Base-by-base conservation (phyloP, 2,113 vertebrate genomes). In the Barnardius zonarius region DNA sequence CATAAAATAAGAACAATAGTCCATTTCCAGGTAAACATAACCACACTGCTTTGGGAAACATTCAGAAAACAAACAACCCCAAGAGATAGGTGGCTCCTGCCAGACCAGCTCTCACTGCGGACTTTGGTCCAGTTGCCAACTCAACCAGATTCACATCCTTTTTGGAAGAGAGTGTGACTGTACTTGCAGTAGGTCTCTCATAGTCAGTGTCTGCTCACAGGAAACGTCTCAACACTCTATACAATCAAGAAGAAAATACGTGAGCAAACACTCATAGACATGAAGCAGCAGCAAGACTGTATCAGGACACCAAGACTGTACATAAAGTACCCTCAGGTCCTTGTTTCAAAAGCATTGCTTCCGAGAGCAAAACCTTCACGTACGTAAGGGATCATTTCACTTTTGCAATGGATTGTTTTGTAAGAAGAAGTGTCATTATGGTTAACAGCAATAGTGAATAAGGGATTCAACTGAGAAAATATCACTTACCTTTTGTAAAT, bases 91-190 rank as follows among this genome's bases (percentile, higher is more conserved):
- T 11, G 62, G 13, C 90, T 68, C 57, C 66, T 37, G 64, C 13
- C 8, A 80, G 72, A 73, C 44, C 52, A 64, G 44, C 77, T 43
- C 13, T 59, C 35, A 15, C 28, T 11, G 39, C 4, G 27, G 69
- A 55, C 92, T 88, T 88, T 17, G 73, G 11, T 88, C 83, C 54
- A 61, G 73, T 7, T 92, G 86, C 84, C 94, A 96, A 4, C 88
- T 46, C 83, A 35, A 73, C 67, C 88, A 84, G 39, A 52, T 31
- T 54, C 54, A n/a, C 33, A 69, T 91, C 89, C 84, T 72, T 80
- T 86, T 3, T 7, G 76, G 73, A 41, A 49, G 41, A 48, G 15
- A 79, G 22, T 39, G 3, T 9, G 22, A 66, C 5, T 66, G 7
- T 6, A 49, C 43, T 7, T 13, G 52, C 54, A 76, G 66, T 28